Percentiles rank a stretch among this genome's conserved stretches.
These are phyloP conservation scores for Amblyraja radiata DNA, from an alignment of 2,797 vertebrate genomes.

Conservation along the genomic window DNA sequence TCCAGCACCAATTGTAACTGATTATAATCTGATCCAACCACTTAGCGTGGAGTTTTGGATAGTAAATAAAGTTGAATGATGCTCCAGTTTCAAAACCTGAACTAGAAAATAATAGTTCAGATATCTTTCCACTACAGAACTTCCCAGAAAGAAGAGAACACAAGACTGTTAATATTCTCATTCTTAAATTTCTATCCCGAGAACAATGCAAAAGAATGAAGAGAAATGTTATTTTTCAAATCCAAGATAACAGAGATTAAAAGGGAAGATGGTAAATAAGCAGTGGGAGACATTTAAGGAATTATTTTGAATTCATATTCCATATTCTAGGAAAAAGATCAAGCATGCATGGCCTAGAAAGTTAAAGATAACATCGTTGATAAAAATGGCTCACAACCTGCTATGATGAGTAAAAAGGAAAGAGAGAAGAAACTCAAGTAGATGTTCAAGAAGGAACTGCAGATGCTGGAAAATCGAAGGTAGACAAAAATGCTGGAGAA, in stretches of 20 bases:
- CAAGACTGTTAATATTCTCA: not conserved
- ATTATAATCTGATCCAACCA: not conserved
- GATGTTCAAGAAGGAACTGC: too few relatives aligned
- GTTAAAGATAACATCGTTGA: too few relatives aligned
- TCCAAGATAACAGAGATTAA: not conserved
- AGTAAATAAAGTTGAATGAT: not conserved
- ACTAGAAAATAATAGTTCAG: not conserved
- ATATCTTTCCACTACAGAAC: not conserved
- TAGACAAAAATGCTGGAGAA: too few relatives aligned
- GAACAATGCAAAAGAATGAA: not conserved
- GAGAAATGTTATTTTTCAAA: not conserved
- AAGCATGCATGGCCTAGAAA: too few relatives aligned
- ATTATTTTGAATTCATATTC: too few relatives aligned
- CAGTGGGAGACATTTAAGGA: too few relatives aligned
- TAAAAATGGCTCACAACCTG: too few relatives aligned
- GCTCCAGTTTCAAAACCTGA: not conserved
- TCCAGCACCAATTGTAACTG: not conserved
- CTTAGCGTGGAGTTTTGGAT: not conserved
- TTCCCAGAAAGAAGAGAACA: not conserved
- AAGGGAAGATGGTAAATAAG: too few relatives aligned
- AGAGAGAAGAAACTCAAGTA: too few relatives aligned
- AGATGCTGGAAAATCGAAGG: too few relatives aligned
- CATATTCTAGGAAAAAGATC: too few relatives aligned
- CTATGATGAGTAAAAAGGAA: too few relatives aligned
- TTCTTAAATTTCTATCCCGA: not conserved